A percentile compares a stretch with the other conserved stretches of the same genome.
Conservation (phyloP, 2,888 invertebrate species). For the Ophion slaviceki region DNA sequence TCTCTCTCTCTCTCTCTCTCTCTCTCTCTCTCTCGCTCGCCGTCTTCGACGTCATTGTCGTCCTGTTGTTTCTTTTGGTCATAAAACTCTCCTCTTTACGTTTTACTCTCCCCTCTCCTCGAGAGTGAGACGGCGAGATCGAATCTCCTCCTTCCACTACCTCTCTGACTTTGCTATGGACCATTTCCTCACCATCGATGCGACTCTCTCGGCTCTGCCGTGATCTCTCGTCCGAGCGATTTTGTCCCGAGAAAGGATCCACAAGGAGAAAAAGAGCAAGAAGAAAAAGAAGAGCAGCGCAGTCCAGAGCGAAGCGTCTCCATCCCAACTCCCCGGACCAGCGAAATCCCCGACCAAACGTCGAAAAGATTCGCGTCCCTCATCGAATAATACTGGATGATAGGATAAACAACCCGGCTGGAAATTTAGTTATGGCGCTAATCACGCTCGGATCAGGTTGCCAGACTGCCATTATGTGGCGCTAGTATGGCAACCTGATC, state of each 20-base stretch:
- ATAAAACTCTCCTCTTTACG: conserved; percentile 65
- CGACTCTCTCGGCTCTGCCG: conserved; percentile 6
- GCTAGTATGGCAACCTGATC: no score
- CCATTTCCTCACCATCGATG: conserved; percentile 21
- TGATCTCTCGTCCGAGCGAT: neutral
- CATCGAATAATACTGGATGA: neutral
- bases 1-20: conserved; percentile 27
- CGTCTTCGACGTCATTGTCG: conserved; percentile 63
- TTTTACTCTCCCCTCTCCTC: conserved; percentile 69
- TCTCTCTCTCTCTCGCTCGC: conserved; percentile 51
- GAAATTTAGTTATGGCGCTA: no score
- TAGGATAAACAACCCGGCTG: neutral
- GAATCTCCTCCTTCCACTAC: conserved; percentile 7
- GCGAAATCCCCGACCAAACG: conserved; percentile 12
- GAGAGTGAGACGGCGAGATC: neutral
- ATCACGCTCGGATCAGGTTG: no score
- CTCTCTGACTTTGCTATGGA: conserved; percentile 4
- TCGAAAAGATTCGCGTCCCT: conserved; percentile 13
- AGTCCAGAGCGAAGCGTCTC: conserved; percentile 41
- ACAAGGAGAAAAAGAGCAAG: neutral
- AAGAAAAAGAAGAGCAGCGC: neutral
- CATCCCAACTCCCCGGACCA: conserved; percentile 24
- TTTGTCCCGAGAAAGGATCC: conserved; percentile 70
- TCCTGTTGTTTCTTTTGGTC: conserved; percentile 72
- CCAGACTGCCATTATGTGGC: no score